Evolutionary conservation across 2,888 invertebrate species (phyloP), one percentile per base, ranked within the genome.

Genomic region (Drosophila lacicola): DNA sequence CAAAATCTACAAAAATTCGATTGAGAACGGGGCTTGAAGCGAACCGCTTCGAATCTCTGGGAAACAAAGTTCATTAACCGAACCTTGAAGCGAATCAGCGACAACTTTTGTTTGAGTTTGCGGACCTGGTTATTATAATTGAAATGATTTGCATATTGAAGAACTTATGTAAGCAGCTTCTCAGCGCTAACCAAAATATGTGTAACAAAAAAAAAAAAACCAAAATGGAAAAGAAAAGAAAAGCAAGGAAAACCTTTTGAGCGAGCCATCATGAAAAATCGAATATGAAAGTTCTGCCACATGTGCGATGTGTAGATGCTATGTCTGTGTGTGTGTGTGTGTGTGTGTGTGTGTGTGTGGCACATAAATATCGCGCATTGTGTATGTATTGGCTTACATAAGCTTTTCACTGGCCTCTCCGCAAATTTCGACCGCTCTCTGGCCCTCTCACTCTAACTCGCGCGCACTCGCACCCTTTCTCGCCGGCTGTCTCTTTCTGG

Each of bases 331-430:
- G 13, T 56, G 62, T 61, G 42, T 54, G 34, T 55, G 21, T 51
- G n/a, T n/a, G n/a, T n/a, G n/a, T n/a, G 50, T 64, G 45, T 55
- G 42, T 60, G 36, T 65, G 42, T 58, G 25, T 45, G 70, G 70
- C 70, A 76, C 79, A 76, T 76, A 76, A 76, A 76, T 76, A 76
- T 79, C 70, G 78, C 78, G 70, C 83, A 81, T 86, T 83, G 88
- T 86, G 84, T 70, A 83, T 83, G 83, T 83, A 90, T 87, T 87
- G 90, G 89, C 90, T 89, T 89, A 82, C 88, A 88, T 88, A 78
- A 88, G 86, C 87, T 73, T 73, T 72, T 69, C 62, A 72, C 75
- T 74, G 70, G 80, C 78, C 87, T 82, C 80, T 68, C 76, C 41
- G 62, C 47, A 60, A 79, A 53, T 79, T 76, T 76, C 76, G 76